These are phyloP conservation scores for Vulpes ferrilata DNA, from an alignment of 2,113 vertebrate genomes.

Conservation along the genomic window DNA sequence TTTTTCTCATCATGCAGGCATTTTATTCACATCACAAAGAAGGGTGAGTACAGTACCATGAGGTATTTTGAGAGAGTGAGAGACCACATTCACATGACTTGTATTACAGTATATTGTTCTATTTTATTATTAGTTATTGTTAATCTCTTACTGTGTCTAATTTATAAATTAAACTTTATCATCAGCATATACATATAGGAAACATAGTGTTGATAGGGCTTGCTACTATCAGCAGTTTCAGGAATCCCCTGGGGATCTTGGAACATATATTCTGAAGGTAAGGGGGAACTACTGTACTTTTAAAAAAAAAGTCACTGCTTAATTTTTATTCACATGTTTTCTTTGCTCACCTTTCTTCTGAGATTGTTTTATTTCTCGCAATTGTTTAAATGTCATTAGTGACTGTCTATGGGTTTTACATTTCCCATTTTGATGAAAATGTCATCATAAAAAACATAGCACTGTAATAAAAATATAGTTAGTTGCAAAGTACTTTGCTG, in stretches of 20 bases:
- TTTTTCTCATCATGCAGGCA: neutral
- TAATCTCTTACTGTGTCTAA: neutral
- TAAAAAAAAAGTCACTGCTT: neutral
- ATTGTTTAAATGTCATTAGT: neutral
- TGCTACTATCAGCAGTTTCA: neutral
- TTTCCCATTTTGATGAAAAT: constrained; percentile 10
- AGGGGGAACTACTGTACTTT: neutral
- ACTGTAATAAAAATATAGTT: neutral
- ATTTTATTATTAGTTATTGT: neutral
- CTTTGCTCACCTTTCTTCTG: neutral
- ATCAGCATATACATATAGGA: neutral
- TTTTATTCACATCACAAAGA: neutral
- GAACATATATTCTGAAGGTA: neutral
- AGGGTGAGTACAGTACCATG: neutral
- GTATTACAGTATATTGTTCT: neutral
- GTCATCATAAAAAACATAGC: neutral
- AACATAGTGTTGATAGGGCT: neutral
- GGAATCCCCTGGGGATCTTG: neutral
- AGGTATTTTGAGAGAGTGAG: neutral
- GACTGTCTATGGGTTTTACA: neutral
- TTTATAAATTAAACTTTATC: neutral
- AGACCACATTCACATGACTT: neutral
- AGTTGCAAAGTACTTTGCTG: neutral
- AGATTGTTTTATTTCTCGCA: neutral
- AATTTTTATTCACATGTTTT: neutral